Evolutionary conservation across 2,797 vertebrate species (phyloP).

Genomic region (Myotis vivesi): DNA sequence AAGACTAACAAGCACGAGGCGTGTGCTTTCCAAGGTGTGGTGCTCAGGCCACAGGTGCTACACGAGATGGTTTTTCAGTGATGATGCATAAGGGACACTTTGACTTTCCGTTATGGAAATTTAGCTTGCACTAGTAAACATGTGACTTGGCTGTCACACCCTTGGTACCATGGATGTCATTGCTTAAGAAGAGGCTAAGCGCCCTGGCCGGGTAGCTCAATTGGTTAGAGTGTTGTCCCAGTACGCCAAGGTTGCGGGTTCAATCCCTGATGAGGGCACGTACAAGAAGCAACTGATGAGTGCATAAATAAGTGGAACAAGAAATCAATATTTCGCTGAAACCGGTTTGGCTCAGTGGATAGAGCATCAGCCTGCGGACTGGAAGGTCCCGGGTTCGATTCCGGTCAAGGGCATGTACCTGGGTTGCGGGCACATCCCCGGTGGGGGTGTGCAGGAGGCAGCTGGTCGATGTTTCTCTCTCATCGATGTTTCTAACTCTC

Average conservation of each 20-base stretch:
- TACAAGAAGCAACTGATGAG: background rate
- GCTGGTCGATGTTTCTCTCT: too few species aligned
- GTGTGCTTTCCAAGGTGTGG: background rate
- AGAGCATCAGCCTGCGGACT: too few species aligned
- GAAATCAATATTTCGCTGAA: background rate
- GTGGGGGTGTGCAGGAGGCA: too few species aligned
- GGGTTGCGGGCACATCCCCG: too few species aligned
- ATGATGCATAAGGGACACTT: background rate
- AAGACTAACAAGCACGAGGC: background rate
- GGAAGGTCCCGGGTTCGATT: too few species aligned
- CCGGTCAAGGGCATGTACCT: too few species aligned
- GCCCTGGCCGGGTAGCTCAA: background rate
- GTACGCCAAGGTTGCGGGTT: background rate
- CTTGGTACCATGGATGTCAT: background rate
- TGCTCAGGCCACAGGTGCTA: background rate
- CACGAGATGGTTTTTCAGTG: background rate
- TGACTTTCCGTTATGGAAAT: background rate
- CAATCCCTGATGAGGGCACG: background rate
- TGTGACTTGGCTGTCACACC: background rate
- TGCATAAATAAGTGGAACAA: background rate
- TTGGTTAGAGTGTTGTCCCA: background rate
- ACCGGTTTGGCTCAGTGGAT: too few species aligned
- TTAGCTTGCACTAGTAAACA: background rate
- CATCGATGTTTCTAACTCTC: too few species aligned
- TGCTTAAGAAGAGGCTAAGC: slow-evolving; percentile 29